Conservation (phyloP, 2,888 invertebrate species). For the Lymantria monacha region DNA sequence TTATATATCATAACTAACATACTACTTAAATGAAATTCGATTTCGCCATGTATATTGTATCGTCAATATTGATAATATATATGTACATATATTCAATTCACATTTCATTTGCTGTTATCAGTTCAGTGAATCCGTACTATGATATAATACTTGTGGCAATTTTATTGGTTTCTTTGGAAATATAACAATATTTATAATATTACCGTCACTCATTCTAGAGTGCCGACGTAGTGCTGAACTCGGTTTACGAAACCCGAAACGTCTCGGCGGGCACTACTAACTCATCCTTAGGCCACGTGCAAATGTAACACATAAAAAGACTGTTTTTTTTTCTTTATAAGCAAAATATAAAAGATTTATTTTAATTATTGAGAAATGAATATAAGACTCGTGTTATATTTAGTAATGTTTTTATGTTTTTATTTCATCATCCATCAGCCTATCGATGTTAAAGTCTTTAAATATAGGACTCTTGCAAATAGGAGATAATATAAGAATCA, state of each 20-base stretch:
- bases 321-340: background rate
- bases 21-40: slow-evolving; percentile 12
- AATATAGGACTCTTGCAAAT: no score
- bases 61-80: slow-evolving; percentile 28
- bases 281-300: slow-evolving; percentile 13
- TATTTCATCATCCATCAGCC: no score
- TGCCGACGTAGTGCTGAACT: slow-evolving; percentile 12
- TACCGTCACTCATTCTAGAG: slow-evolving; percentile 45
- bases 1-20: slow-evolving; percentile 9
- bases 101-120: slow-evolving; percentile 44
- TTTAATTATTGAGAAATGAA: no score
- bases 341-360: background rate
- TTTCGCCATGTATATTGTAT: slow-evolving; percentile 25
- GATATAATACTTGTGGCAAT: slow-evolving; percentile 37
- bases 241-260: slow-evolving; percentile 11
- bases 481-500: no score
- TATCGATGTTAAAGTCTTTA: no score
- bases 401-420: no score
- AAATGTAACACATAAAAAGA: slow-evolving; percentile 6
- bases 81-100: slow-evolving; percentile 35
- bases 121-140: slow-evolving; percentile 38
- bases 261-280: slow-evolving; percentile 15
- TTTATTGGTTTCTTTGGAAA: slow-evolving; percentile 48
- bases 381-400: no score
- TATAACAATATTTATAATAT: slow-evolving; percentile 47